Base-by-base conservation (phyloP, 2,888 invertebrate species). In the Microctonus brassicae region DNA sequence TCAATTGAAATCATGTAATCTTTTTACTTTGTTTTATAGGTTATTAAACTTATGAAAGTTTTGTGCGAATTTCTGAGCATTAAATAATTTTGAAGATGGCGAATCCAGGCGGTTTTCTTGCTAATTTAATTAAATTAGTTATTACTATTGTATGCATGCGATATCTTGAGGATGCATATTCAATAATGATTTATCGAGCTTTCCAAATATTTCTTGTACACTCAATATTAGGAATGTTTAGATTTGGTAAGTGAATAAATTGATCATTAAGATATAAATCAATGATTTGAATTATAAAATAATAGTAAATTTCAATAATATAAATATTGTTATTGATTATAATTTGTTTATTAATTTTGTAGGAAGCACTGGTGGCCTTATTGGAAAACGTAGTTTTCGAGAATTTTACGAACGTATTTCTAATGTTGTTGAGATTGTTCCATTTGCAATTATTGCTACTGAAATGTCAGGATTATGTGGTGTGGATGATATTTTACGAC, bases 181-280 rank as follows among this genome's bases (percentile, higher is more conserved):
- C 80, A 62, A 74, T 82, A 53, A 70, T 78, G 70, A 74, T 83
- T 53, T 76, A 82, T 42, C 77, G 85, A 74, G 86, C 86, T 65
- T 82, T 83, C 73, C 84, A 85, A 78, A 82, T 86, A 67, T 77
- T 85, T 58, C 77, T 87, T 58, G 73, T 82, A 10, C 86, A 87
- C 73, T 86, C 87, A 17, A 68, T 85, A 72, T 69, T 87, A 17
- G 87, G 87, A 42, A 79, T 85, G 34, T 70, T 86, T 68, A 81
- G 86, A 79, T 87, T 81, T 70, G 86, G 87, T 87, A 81, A 83
- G 79, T 24, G 20, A 6, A 66, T 24, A 53, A 26, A n/a, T n/a
- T 47, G 3, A 61, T 5, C 22, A 33, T 6, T 3, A 52, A 34
- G 39, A 72, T 63, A 34, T 7, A 17, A 36, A 65, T 22, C n/a